These are phyloP conservation scores for Netelia fuscicornis DNA, from an alignment of 2,888 invertebrate genomes.

Conservation along the genomic window DNA sequence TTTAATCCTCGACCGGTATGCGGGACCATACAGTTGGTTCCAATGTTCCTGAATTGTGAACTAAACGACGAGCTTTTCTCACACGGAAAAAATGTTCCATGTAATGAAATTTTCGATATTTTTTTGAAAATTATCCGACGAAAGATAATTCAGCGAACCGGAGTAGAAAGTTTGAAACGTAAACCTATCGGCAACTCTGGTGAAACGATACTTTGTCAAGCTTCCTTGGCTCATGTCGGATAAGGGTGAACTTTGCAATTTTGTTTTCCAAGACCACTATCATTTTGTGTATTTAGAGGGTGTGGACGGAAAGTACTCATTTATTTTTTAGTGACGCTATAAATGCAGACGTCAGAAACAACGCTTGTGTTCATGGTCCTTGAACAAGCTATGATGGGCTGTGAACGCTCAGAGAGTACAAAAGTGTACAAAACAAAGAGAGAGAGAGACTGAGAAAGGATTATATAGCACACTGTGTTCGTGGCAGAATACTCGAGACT, in stretches of 20 bases:
- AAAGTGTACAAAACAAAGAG: conserved; percentile 34
- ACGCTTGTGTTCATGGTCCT: conserved; percentile 31
- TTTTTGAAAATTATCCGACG: too few species aligned
- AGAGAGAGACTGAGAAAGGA: conserved; percentile 1
- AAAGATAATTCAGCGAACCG: too few species aligned
- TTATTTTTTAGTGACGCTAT: conserved; percentile 51
- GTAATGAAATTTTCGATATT: too few species aligned
- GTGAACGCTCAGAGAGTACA: conserved; percentile 34
- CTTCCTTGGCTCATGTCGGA: background rate
- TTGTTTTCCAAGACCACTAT: background rate
- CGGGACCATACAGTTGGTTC: background rate
- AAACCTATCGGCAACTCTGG: too few species aligned
- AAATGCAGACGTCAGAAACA: conserved; percentile 33
- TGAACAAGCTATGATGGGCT: conserved; percentile 32
- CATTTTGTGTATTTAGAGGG: background rate
- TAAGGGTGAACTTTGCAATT: background rate
- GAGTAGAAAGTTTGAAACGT: too few species aligned
- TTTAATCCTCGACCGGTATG: background rate
- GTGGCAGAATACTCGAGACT: conserved; percentile 66
- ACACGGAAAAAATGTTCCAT: background rate
- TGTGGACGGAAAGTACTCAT: conserved; percentile 8
- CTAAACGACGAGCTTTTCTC: background rate
- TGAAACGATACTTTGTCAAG: background rate
- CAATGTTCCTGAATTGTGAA: background rate
- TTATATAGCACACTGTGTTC: conserved; percentile 24